These are phyloP conservation scores for Sitodiplosis mosellana DNA, from an alignment of 1,140 invertebrate genomes.

Conservation along the genomic window DNA sequence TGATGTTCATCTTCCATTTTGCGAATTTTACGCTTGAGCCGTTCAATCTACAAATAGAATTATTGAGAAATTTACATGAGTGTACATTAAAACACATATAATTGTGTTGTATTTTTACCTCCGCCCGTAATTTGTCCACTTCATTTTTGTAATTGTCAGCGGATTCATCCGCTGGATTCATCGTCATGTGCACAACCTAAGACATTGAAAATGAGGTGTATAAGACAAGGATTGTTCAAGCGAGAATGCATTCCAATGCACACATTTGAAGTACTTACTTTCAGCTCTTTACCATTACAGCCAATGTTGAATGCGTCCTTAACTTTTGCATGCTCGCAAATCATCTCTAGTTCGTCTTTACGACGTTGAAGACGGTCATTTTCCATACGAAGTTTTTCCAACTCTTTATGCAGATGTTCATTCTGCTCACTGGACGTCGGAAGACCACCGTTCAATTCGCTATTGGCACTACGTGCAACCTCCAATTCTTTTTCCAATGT, in stretches of 20 bases:
- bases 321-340: conserved; percentile 40
- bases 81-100: conserved; percentile 2
- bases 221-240: no score
- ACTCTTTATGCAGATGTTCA: conserved; percentile 20
- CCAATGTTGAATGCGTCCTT: conserved; percentile 34
- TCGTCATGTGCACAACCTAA: conserved; percentile 43
- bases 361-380: conserved; percentile 36
- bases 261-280: no score
- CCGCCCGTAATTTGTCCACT: conserved; percentile 45
- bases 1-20: conserved; percentile 38
- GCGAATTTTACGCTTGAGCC: conserved; percentile 29
- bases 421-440: conserved; percentile 13
- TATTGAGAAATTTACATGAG: conserved; percentile 1
- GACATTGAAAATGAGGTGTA: no score
- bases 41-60: conserved; percentile 16
- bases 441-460: neutral
- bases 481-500: conserved; percentile 43
- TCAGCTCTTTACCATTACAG: conserved; percentile 10
- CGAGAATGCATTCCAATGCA: no score
- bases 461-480: neutral
- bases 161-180: conserved; percentile 57
- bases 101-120: conserved; percentile 33
- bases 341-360: conserved; percentile 40
- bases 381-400: conserved; percentile 31
- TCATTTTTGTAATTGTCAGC: conserved; percentile 42